phyloP scores from a whole-genome alignment of 1,140 invertebrate species.

The roundworm (Caenorhabditis elegans) region WBcel235 BX284604.4:8740501-8741000 shows the following conservation, averaged over 20 bases:
- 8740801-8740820: background rate
- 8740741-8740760: background rate
- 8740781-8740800: background rate
- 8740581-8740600: background rate
- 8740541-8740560: constrained; percentile 30
- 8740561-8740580: background rate
- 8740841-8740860: background rate
- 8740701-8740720: constrained; percentile 17
- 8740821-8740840: background rate
- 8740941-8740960: constrained; percentile 12
- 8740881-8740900: constrained; percentile 21
- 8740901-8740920: background rate
- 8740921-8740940: constrained; percentile 36
- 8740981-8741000: constrained; percentile 34
- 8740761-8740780: background rate
- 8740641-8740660: background rate
- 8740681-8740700: constrained; percentile 28
- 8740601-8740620: background rate
- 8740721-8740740: constrained; percentile 33
- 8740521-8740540: constrained; percentile 21
- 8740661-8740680: constrained; percentile 8
- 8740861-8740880: constrained; percentile 39
- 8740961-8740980: constrained; percentile 9
- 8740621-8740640: background rate
- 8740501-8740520: background rate